phyloP scores from a whole-genome alignment of 2,113 vertebrate genomes.

The Sinocyclocheilus anshuiensis region DNA sequence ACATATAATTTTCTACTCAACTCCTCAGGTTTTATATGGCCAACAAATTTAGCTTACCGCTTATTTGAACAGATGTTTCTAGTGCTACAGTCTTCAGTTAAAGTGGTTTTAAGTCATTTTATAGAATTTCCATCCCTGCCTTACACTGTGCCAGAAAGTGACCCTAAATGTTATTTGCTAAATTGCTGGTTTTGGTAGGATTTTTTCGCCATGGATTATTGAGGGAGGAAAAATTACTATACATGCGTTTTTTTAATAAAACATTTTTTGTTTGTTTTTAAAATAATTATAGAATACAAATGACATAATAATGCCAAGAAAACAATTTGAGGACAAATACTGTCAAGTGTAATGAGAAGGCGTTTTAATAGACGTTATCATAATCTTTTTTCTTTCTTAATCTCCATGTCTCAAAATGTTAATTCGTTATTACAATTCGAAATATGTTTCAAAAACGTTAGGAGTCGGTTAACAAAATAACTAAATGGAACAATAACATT shows the following conservation, averaged over 20 bases:
- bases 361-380: neutral
- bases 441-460: neutral
- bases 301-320: neutral
- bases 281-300: neutral
- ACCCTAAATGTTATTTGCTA: neutral
- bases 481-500: neutral
- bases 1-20: neutral
- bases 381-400: neutral
- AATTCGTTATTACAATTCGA: neutral
- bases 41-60: slow-evolving; percentile 18
- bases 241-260: neutral
- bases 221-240: neutral
- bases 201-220: neutral
- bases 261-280: no score
- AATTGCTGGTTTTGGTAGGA: neutral
- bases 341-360: neutral
- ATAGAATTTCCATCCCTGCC: slow-evolving; percentile 9
- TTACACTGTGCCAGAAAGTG: neutral
- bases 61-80: slow-evolving; percentile 22
- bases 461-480: neutral
- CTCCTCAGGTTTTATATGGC: neutral
- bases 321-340: neutral
- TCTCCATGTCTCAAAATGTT: neutral
- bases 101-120: slow-evolving; percentile 30
- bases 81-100: neutral